Evolutionary conservation across 2,113 vertebrate genomes (phyloP), one percentile per base, ranked within the genome.

Genomic region (Solea senegalensis): DNA sequence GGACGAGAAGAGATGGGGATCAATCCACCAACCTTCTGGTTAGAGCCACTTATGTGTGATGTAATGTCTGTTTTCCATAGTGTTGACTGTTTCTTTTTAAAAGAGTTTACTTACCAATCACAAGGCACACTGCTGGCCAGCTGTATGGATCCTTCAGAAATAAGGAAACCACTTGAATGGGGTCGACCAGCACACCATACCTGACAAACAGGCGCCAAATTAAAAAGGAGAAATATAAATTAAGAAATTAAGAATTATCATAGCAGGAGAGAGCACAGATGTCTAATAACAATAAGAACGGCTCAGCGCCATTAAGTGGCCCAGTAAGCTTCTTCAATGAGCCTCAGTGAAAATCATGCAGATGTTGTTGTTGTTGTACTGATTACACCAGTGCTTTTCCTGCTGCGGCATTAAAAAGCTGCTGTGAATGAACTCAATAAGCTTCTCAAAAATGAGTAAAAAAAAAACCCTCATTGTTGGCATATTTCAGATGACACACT

Each of bases 91-190:
- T 13, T 40, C 7, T 51, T 1, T 28, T 13, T 8, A 7, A 8
- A 56, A 56, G 57, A 16, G 43, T 41, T 52, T 66, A 90, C 96
- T 85, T 92, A 97, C 96, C 95, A 41, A 97, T 93, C 12, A 95
- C 45, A 44, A 97, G 87, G 88, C 96, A 97, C 26, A 86, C 88
- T 39, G 95, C 94, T 2, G 96, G 96, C 96, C 95, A 97, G 82
- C 94, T 96, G 68, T 97, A 95, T 16, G 96, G 95, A 78, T 97
- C 91, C 65, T 95, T 95, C 78, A 96, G 76, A 78, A 97, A 97
- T 74, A 97, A 87, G 34, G 95, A 96, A 58, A 96, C 74, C 78
- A 97, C 94, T 86, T 96, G 94, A 88, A 97, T 95, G 3, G 96
- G 96, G 59, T 97, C 96, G 77, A 97, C 96, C 69, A 97, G 78